Base-by-base conservation (phyloP, 2,113 vertebrate species). In the Cryptotis parvus region DNA sequence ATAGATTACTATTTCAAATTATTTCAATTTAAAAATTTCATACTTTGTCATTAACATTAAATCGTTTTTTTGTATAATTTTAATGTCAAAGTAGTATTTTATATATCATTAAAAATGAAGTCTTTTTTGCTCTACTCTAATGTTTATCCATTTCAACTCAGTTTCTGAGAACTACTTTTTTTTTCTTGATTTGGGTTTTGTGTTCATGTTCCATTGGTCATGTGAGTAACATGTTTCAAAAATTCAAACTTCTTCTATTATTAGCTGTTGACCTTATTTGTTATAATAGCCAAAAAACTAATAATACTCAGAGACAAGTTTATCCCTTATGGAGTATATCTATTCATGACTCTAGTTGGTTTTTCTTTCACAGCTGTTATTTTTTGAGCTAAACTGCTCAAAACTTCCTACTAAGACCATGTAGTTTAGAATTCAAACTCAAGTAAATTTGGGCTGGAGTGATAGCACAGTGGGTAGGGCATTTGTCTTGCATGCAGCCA, bases 121-220 rank as follows among this genome's bases (percentile, higher is more conserved):
- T 65, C 2, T 86, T 75, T 69, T 33, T 39, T 70, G n/a, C 2
- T 75, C 39, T 58, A 52, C 49, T 8, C 31, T 8, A 73, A 3
- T 65, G 8, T 6, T 68, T 0, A 4, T 79, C 10, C 8, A 26
- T 69, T 45, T n/a, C 8, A 10, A 69, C 10, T 81, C 22, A 81
- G 39, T 86, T 93, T 76, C 16, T 52, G 39, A 58, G 61, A 39
- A 70, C 18, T 82, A 6, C 75, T 85, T 74, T 85, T 58, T 74
- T 76, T 45, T 5, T n/a, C 5, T 91, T 49, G 69, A 31, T 70
- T 6, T 63, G 16, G 8, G 49, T 82, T 29, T 18, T 29, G 66
- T 20, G n/a, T 58, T 89, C 16, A 65, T 70, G 27, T 37, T 80
- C 33, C 20, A 29, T 22, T 35, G 10, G 31, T 76, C 43, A 43